Evolutionary conservation across 2,888 invertebrate genomes (phyloP).

Genomic region (Thecocarcelia acutangulata): DNA sequence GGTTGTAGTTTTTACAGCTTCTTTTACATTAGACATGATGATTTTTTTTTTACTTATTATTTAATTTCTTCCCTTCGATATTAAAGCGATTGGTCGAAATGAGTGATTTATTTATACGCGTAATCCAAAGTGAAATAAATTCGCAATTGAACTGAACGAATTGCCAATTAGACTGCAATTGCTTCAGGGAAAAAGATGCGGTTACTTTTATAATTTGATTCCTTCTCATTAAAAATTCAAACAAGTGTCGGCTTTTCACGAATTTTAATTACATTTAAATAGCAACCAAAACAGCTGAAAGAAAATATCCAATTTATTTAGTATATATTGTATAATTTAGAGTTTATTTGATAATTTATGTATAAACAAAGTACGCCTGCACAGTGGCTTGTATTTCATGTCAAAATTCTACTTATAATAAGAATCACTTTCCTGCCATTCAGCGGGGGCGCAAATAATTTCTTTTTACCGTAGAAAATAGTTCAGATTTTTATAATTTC

Average conservation of each 20-base stretch:
- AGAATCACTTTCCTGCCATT: too few relatives aligned
- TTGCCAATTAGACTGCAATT: constrained; percentile 78
- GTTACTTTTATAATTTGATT: constrained; percentile 73
- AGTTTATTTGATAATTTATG: constrained; percentile 33
- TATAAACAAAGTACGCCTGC: background rate
- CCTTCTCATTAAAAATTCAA: constrained; percentile 74
- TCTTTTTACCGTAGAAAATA: too few relatives aligned
- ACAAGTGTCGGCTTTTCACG: constrained; percentile 36
- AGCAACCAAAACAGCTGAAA: background rate
- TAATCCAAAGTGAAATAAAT: constrained; percentile 56
- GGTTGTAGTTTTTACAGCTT: constrained; percentile 14
- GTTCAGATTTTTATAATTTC: too few relatives aligned
- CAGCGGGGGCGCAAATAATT: too few relatives aligned
- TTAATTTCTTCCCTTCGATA: background rate
- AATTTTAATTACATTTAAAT: constrained; percentile 53
- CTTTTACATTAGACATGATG: constrained; percentile 42
- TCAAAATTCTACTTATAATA: background rate
- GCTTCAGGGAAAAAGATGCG: constrained; percentile 66
- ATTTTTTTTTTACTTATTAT: background rate
- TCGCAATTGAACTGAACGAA: constrained; percentile 72
- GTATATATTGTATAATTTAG: constrained; percentile 29
- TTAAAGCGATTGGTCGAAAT: background rate
- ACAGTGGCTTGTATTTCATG: constrained; percentile 23
- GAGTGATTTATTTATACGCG: constrained; percentile 8
- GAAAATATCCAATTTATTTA: background rate